phyloP scores from a whole-genome alignment of 2,113 vertebrate species.

The Paraplagusia blochii region DNA sequence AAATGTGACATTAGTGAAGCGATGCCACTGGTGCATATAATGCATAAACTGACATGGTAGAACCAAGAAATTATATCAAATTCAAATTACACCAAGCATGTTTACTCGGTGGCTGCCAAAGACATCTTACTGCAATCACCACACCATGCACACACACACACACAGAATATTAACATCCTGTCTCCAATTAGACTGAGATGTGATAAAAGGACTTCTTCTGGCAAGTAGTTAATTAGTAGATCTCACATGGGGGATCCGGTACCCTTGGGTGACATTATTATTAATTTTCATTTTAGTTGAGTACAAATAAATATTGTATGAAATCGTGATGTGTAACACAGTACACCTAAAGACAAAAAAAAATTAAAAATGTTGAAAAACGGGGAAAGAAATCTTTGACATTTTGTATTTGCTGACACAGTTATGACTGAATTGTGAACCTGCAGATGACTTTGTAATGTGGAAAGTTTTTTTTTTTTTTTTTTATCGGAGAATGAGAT shows the following conservation, averaged over 20 bases:
- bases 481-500: neutral
- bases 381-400: too few species aligned
- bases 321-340: constrained; percentile 30
- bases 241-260: constrained; percentile 61
- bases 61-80: constrained; percentile 3
- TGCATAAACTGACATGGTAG: neutral
- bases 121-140: constrained; percentile 21
- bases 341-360: constrained; percentile 24
- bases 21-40: too few species aligned
- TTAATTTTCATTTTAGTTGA: constrained; percentile 62
- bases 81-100: constrained; percentile 17
- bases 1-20: too few species aligned
- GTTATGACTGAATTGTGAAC: neutral
- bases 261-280: constrained; percentile 63
- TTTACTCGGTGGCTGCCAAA: constrained; percentile 28
- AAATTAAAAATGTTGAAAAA: neutral
- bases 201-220: constrained; percentile 65
- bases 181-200: constrained; percentile 58
- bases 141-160: constrained; percentile 28
- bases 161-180: constrained; percentile 49
- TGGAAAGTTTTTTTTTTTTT: too few species aligned
- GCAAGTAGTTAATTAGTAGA: constrained; percentile 69
- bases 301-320: constrained; percentile 60
- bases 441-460: neutral
- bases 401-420: too few species aligned